Conservation (phyloP, 2,888 invertebrate genomes). For the Clivina fossor region DNA sequence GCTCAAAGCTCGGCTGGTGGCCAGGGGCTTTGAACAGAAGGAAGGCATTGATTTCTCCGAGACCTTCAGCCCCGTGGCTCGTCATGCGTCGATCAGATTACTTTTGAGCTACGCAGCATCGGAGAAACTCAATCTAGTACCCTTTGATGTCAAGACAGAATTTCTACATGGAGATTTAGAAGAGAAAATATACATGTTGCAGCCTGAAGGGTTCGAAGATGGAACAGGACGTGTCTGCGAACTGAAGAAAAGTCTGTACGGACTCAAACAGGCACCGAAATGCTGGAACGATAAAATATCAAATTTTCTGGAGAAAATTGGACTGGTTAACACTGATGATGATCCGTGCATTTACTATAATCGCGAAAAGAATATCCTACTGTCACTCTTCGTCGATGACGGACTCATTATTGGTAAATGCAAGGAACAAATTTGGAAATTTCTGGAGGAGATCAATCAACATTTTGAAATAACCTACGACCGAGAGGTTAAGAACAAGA, state of each 20-base stretch:
- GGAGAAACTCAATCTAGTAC: conserved; percentile 26
- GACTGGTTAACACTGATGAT: conserved; percentile 18
- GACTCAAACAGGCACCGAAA: too few species aligned
- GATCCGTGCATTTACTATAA: conserved; percentile 18
- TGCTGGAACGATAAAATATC: too few species aligned
- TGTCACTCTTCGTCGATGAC: conserved; percentile 19
- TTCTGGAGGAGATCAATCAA: conserved; percentile 13
- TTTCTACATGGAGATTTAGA: conserved; percentile 32
- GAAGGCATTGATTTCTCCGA: conserved; percentile 39
- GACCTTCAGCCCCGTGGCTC: conserved; percentile 41
- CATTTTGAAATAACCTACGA: conserved; percentile 12
- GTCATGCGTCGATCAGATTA: conserved; percentile 39
- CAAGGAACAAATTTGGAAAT: conserved; percentile 16
- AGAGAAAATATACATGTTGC: conserved; percentile 24
- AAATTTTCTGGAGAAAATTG: conserved; percentile 17
- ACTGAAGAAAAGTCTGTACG: conserved; percentile 21
- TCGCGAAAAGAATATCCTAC: conserved; percentile 10
- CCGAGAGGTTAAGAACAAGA: conserved; percentile 14
- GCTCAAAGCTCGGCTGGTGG: conserved; percentile 31
- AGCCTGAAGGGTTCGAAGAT: conserved; percentile 28
- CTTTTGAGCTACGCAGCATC: conserved; percentile 37
- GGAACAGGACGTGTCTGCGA: conserved; percentile 19
- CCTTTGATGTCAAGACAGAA: conserved; percentile 37
- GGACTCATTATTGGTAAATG: conserved; percentile 12
- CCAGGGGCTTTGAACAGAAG: conserved; percentile 36